These are phyloP conservation scores for Boloria euphrosyne DNA, from an alignment of 2,888 invertebrate species.

Conservation along the genomic window DNA sequence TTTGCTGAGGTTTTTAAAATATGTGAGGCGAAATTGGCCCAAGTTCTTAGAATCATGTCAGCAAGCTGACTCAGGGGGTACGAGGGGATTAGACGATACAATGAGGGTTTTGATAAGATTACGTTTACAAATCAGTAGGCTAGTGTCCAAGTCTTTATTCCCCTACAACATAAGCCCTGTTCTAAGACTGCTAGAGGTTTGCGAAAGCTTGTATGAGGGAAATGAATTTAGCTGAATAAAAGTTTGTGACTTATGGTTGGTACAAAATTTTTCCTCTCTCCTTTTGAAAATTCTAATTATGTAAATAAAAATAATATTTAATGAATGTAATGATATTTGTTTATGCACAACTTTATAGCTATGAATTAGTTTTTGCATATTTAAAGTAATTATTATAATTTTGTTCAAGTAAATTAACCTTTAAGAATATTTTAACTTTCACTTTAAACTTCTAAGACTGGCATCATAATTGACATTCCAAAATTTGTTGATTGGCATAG, in stretches of 20 bases:
- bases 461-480: conserved; percentile 56
- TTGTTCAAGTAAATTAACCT: conserved; percentile 2
- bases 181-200: conserved; percentile 90
- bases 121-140: conserved; percentile 89
- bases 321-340: conserved; percentile 6
- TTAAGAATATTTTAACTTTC: conserved; percentile 25
- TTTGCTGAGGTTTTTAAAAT: conserved; percentile 91
- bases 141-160: conserved; percentile 91
- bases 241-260: conserved; percentile 11
- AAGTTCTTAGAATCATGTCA: conserved; percentile 91
- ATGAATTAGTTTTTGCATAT: not conserved
- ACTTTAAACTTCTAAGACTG: conserved; percentile 39
- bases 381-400: conserved; percentile 11
- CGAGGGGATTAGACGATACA: conserved; percentile 87
- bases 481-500: conserved; percentile 48
- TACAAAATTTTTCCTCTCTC: conserved; percentile 18
- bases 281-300: conserved; percentile 9
- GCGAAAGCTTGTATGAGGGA: conserved; percentile 92
- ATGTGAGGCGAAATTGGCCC: conserved; percentile 91
- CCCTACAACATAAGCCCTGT: conserved; percentile 96
- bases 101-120: conserved; percentile 92
- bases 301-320: conserved; percentile 16
- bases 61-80: conserved; percentile 79
- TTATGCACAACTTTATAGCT: not conserved
- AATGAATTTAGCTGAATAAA: conserved; percentile 87